Conservation (phyloP, 35 echinoderm and acorn worm genomes). For the Lytechinus variegatus region DNA sequence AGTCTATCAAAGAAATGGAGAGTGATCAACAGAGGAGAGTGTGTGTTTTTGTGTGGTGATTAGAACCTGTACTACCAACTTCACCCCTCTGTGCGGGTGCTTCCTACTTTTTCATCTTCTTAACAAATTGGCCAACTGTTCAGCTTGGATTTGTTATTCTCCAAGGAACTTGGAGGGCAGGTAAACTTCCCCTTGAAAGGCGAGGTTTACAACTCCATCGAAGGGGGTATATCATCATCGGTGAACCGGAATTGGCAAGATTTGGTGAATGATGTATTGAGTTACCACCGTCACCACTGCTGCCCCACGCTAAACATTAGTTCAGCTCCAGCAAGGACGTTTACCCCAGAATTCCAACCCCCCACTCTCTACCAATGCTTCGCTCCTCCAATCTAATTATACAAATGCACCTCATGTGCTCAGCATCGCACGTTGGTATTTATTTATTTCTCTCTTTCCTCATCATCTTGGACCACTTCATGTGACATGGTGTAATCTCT, state of each 20-base stretch:
- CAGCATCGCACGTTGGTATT: background rate
- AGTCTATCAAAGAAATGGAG: background rate
- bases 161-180: background rate
- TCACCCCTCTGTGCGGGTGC: background rate
- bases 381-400: background rate
- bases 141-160: conserved; percentile 32
- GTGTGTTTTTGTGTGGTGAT: background rate
- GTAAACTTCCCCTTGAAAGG: background rate
- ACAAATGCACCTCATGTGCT: background rate
- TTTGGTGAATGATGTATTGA: conserved; percentile 36
- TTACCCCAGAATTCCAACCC: conserved; percentile 14
- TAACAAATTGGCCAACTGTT: conserved; percentile 38
- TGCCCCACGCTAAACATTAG: conserved; percentile 5
- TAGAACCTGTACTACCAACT: background rate
- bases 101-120: background rate
- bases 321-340: conserved; percentile 24
- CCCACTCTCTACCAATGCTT: background rate
- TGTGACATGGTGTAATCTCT: conserved; percentile 15
- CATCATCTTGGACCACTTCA: background rate
- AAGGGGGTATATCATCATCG: background rate
- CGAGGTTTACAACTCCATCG: background rate
- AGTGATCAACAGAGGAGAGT: background rate
- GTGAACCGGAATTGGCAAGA: background rate
- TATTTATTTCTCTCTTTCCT: background rate
- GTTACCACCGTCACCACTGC: background rate